Evolutionary conservation across 2,113 vertebrate genomes (phyloP).

Genomic region (Daubentonia madagascariensis): DNA sequence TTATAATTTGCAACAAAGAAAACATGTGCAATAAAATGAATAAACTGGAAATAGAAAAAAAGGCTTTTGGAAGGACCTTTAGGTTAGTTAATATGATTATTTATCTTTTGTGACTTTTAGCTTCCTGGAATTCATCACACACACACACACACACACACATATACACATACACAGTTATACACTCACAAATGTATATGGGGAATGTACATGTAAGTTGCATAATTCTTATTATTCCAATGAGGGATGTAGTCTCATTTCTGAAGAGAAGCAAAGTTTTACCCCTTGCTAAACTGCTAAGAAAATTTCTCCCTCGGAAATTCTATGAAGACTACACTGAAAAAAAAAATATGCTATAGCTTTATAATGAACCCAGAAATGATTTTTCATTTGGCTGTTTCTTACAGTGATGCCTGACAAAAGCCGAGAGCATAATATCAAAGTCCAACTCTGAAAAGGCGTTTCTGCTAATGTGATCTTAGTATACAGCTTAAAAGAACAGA

Average conservation of each 20-base stretch:
- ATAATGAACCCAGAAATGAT: not conserved
- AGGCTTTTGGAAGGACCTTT: not conserved
- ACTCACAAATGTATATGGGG: not conserved
- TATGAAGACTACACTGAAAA: not conserved
- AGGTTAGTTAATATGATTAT: not conserved
- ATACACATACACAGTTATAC: not conserved
- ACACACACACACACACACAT: not conserved
- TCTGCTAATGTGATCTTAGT: not conserved
- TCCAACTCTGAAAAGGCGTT: not conserved
- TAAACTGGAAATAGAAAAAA: not conserved
- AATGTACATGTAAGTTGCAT: not conserved
- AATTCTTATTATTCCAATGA: not conserved
- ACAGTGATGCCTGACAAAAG: not conserved
- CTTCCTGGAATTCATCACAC: not conserved
- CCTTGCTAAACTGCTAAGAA: not conserved
- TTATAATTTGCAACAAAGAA: not conserved
- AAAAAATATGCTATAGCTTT: slow-evolving; percentile 1
- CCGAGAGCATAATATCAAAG: not conserved
- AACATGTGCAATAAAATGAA: not conserved
- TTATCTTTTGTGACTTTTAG: not conserved
- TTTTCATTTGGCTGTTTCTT: slow-evolving; percentile 23
- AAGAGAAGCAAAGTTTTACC: not conserved
- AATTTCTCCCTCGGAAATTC: not conserved
- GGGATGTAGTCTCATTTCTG: not conserved
- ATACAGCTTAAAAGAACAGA: not conserved